Base-by-base conservation (phyloP, 2,888 invertebrate species). In the Agriopis marginaria region DNA sequence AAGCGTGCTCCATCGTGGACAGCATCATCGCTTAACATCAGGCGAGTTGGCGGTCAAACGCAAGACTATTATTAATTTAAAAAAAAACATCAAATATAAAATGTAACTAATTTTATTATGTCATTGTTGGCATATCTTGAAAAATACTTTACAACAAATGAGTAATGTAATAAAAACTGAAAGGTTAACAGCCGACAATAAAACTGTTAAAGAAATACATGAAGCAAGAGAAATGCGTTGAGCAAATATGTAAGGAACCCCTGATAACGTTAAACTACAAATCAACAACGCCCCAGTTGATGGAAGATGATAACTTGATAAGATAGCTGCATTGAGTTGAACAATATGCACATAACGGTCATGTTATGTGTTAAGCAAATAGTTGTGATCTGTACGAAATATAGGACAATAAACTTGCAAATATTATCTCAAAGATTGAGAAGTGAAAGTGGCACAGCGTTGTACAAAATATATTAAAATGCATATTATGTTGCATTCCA, bases 181-280 rank as follows among this genome's bases (percentile, higher is more conserved):
- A 62, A 70, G 62, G 59, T 45, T 54, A 66, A 63, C 42, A 61
- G 17, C 69, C 69, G 42, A n/a, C 60, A 64, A 56, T 68, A 68
- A 68, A 75, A 70, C 60, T 54, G 62, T 62, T 62, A 45, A 62
- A 63, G 67, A 61, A 74, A 77, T 75, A 74, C 71, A 64, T 75
- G 59, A 75, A 68, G 71, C 74, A 78, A 71, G 76, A 73, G 72
- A 77, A 78, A 71, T 79, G 79, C 71, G 66, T 64, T 68, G 53
- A 55, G 71, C 69, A 83, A 83, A 82, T 78, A 82, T 78, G 79
- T 75, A 70, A 72, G 76, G 75, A 75, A 78, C 73, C 69, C 55
- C 65, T 69, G 78, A 76, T 77, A 80, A 68, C 67, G 67, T 49
- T 66, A 72, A 75, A 74, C 76, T 74, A 71, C 72, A 82, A 81